Conservation (phyloP, 2,113 vertebrate genomes). For the Tangachromis dhanisi region DNA sequence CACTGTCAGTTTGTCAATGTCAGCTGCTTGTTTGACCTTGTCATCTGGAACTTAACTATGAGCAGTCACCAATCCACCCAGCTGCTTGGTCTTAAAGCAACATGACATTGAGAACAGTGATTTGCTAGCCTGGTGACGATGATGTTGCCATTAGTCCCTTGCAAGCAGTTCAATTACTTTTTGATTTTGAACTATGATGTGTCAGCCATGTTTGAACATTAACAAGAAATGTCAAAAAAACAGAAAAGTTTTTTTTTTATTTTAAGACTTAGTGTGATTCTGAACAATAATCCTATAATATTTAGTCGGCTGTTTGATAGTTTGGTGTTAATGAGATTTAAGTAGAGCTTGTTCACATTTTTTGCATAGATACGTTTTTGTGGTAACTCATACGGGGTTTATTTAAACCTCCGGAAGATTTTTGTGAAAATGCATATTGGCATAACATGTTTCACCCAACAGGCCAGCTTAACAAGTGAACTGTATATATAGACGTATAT, state of each 20-base stretch:
- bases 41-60: neutral
- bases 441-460: neutral
- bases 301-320: neutral
- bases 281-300: neutral
- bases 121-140: neutral
- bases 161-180: neutral
- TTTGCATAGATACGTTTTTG: neutral
- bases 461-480: neutral
- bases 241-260: neutral
- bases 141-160: neutral
- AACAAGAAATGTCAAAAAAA: neutral
- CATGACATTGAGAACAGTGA: neutral
- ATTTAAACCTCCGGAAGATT: neutral
- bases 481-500: neutral
- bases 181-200: neutral
- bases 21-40: neutral
- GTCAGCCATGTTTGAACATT: neutral
- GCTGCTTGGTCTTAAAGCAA: neutral
- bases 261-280: neutral
- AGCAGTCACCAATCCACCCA: neutral
- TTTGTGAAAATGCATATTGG: neutral
- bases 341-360: neutral
- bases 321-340: neutral
- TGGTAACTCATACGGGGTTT: neutral
- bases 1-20: neutral